Conservation (phyloP, 2,113 vertebrate genomes). For the Lagopus leucura region DNA sequence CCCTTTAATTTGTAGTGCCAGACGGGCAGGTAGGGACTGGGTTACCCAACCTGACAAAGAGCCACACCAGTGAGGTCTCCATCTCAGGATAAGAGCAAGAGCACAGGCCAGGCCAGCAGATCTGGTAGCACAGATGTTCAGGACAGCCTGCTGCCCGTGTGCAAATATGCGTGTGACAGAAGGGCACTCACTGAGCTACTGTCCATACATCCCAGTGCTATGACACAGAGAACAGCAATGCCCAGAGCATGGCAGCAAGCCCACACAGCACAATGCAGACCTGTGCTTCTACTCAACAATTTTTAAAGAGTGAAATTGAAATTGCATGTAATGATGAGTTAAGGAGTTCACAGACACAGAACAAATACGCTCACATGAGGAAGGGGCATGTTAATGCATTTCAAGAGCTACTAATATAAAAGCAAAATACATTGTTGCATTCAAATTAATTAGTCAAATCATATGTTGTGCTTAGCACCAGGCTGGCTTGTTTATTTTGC, state of each 20-base stretch:
- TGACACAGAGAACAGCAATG: fast-evolving
- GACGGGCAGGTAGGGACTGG: not conserved
- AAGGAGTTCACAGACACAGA: not conserved
- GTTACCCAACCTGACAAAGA: not conserved
- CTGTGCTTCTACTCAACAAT: not conserved
- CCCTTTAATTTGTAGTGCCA: not conserved
- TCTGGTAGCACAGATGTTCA: not conserved
- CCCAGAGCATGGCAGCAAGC: not conserved
- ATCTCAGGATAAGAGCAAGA: not conserved
- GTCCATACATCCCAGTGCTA: not conserved
- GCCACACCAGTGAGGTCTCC: not conserved
- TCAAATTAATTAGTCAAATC: not conserved
- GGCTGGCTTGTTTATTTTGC: not conserved
- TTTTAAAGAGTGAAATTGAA: not conserved
- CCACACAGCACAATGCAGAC: fast-evolving
- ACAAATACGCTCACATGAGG: not conserved
- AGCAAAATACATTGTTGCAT: not conserved
- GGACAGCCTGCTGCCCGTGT: not conserved
- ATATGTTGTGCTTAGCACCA: not conserved
- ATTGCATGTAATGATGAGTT: not conserved
- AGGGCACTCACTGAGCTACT: not conserved
- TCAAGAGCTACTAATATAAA: not conserved
- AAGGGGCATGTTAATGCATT: not conserved
- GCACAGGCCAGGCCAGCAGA: not conserved
- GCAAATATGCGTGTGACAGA: fast-evolving